A percentile compares a stretch with the other conserved stretches of the same genome.
These are phyloP conservation scores for Sycobia sp. DNA, from an alignment of 1,140 invertebrate species.

Conservation along the genomic window DNA sequence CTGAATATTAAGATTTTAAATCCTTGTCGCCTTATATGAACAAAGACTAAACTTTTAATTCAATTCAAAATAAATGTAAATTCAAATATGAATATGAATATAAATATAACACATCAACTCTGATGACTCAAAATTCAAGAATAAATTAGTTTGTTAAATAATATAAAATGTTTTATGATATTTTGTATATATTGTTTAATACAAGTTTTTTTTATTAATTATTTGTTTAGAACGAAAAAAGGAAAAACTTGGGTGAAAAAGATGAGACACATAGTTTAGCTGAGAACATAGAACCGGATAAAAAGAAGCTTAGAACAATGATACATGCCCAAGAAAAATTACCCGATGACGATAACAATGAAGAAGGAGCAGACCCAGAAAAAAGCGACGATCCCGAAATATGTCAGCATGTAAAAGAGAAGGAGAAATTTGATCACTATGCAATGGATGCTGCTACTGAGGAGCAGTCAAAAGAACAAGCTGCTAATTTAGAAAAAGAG, in stretches of 20 bases:
- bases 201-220: too few species aligned
- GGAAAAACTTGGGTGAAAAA: conserved; percentile 59
- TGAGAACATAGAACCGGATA: conserved; percentile 54
- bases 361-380: conserved; percentile 58
- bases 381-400: conserved; percentile 68
- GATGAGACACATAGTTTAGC: conserved; percentile 59
- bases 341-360: conserved; percentile 60
- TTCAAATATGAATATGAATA: too few species aligned
- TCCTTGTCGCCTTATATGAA: too few species aligned
- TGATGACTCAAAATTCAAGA: too few species aligned
- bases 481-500: conserved; percentile 67
- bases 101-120: too few species aligned
- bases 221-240: conserved; percentile 47
- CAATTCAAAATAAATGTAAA: too few species aligned
- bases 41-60: too few species aligned
- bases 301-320: conserved; percentile 64
- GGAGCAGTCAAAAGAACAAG: conserved; percentile 81
- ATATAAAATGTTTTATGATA: too few species aligned
- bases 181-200: too few species aligned
- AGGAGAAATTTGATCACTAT: conserved; percentile 69
- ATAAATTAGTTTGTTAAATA: too few species aligned
- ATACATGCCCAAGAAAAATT: conserved; percentile 55
- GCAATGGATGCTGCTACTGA: conserved; percentile 76
- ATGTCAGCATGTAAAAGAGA: conserved; percentile 86
- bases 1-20: too few species aligned